Evolutionary conservation across 2,888 invertebrate species (phyloP), one percentile per base, ranked within the genome.

Genomic region (Choreutis nemorana): DNA sequence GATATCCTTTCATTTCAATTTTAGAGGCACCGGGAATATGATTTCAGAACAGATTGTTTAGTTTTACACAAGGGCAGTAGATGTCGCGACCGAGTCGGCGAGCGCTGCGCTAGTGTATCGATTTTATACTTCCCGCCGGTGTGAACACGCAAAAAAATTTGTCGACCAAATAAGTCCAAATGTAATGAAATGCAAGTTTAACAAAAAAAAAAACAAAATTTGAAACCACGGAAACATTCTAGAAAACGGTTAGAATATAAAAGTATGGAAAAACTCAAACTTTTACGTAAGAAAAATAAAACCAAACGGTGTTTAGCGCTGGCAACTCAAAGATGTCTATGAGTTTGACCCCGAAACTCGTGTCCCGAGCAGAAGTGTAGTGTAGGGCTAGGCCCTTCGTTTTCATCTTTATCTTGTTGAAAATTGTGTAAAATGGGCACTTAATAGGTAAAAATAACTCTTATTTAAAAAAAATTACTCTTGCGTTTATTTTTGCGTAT

Each of bases 311-410:
- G 18, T 8, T 6, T 8, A 6, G 30, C 15, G 25, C 50, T 66
- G 66, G 78, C 68, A 79, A 77, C 73, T 61, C 72, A 57, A 41
- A 49, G 48, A 56, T 70, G 68, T 79, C 78, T 78, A 77, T 77
- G 78, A 77, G 61, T 77, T 78, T 79, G 79, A 79, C 79, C 79
- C 75, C 79, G 75, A 72, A 71, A 75, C 75, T 75, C 70, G 71
- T 77, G 72, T 75, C 66, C 72, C 62, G 67, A 72, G 70, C 70
- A 68, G 67, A 65, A 65, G 71, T 68, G 72, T 58, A 63, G 68
- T 68, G 72, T 67, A 73, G 75, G 78, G 75, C 75, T 58, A 57
- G 68, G 75, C 75, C 77, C 72, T 72, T 68, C 66, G 63, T 63
- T 68, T 71, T 67, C 55, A 56, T 71, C 62, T 71, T 68, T 70